phyloP scores from a whole-genome alignment of 2,888 invertebrate genomes.

The Volucella zonaria region DNA sequence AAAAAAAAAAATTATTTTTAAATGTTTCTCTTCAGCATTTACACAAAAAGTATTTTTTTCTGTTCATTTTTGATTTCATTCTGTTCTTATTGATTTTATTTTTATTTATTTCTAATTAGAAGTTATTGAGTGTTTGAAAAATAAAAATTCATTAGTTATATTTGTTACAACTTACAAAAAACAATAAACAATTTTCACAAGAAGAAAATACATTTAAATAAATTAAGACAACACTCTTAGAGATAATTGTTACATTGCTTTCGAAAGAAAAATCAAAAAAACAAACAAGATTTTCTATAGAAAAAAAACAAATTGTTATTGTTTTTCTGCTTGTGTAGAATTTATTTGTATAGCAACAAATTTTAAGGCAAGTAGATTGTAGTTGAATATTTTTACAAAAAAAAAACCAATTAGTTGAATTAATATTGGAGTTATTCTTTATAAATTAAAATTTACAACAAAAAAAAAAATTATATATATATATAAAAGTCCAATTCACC shows the following conservation, averaged over 20 bases:
- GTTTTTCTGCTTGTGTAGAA: constrained; percentile 81
- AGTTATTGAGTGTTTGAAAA: constrained; percentile 60
- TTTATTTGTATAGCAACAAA: constrained; percentile 78
- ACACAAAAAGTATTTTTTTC: constrained; percentile 39
- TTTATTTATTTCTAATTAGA: constrained; percentile 70
- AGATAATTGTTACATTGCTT: constrained; percentile 67
- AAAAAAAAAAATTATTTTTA: constrained; percentile 27
- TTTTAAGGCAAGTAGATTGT: constrained; percentile 78
- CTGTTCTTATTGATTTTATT: constrained; percentile 27
- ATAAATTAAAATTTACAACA: constrained; percentile 8
- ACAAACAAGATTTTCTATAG: constrained; percentile 35
- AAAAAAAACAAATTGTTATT: constrained; percentile 70
- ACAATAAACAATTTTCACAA: constrained; percentile 52
- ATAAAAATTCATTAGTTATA: constrained; percentile 48
- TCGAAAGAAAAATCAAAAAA: constrained; percentile 59
- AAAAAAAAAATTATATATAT: constrained; percentile 8
- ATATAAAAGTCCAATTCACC: constrained; percentile 39
- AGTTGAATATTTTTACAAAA: constrained; percentile 74
- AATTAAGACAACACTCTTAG: constrained; percentile 58
- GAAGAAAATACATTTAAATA: constrained; percentile 32
- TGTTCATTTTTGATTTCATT: constrained; percentile 8
- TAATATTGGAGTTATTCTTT: constrained; percentile 19
- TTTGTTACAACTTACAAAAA: constrained; percentile 56
- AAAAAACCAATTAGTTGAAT: constrained; percentile 48
- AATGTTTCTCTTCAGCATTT: constrained; percentile 59